These are phyloP conservation scores for Nyleta sp. DNA, from an alignment of 2,888 invertebrate genomes.

Conservation along the genomic window DNA sequence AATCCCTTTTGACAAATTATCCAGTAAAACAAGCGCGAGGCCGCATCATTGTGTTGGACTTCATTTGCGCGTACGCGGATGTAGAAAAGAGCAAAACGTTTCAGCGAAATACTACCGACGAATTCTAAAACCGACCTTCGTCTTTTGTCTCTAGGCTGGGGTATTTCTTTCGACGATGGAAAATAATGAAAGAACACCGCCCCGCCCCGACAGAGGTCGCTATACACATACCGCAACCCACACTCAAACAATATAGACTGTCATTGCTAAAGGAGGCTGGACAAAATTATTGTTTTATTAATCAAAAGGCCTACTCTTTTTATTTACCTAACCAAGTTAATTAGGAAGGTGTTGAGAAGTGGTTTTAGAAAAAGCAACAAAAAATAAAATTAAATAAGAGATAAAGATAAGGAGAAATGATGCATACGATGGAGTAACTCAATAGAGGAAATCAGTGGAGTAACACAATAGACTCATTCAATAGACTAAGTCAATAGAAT, in stretches of 20 bases:
- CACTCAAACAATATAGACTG: neutral
- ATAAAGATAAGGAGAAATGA: no score
- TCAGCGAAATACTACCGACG: constrained; percentile 13
- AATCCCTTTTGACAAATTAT: constrained; percentile 29
- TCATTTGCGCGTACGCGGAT: constrained; percentile 30
- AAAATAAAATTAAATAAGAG: no score
- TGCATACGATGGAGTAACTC: neutral
- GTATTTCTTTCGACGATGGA: constrained; percentile 15
- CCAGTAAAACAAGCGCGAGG: constrained; percentile 30
- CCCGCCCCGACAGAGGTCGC: constrained; percentile 1
- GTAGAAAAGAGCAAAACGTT: constrained; percentile 32
- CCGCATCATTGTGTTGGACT: constrained; percentile 28
- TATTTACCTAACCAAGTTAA: neutral
- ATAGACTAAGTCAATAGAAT: no score
- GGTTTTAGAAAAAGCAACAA: neutral
- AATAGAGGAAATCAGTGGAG: neutral
- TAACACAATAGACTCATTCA: no score
- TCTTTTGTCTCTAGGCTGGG: constrained; percentile 19
- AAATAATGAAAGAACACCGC: constrained; percentile 37
- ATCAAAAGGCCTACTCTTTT: neutral
- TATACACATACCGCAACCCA: constrained; percentile 5
- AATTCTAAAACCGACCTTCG: constrained; percentile 35
- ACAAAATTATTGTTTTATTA: constrained; percentile 3
- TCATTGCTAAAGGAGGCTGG: neutral
- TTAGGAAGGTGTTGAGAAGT: neutral